Evolutionary conservation across 2,113 vertebrate species (phyloP).

Genomic region (Ciconia maguari): DNA sequence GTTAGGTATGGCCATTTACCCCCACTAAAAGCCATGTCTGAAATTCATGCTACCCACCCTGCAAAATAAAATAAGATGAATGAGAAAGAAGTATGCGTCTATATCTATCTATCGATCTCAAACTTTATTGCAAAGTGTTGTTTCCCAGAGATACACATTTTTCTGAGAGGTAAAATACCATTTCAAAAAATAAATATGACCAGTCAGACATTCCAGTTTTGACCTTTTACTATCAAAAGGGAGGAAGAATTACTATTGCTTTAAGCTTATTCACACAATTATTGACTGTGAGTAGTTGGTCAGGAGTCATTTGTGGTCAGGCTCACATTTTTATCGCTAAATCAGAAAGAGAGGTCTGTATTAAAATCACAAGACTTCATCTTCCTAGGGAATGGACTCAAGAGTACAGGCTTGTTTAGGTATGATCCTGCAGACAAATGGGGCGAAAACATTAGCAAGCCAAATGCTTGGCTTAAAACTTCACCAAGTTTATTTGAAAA

Average conservation of each 20-base stretch:
- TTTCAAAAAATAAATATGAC: neutral
- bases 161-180: neutral
- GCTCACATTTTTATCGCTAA: neutral
- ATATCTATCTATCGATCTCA: neutral
- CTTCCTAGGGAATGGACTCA: neutral
- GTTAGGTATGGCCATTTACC: neutral
- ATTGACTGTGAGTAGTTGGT: neutral
- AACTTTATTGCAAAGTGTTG: neutral
- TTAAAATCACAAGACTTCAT: neutral
- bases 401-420: neutral
- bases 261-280: neutral
- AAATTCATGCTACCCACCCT: neutral
- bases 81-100: neutral
- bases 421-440: neutral
- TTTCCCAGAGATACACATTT: neutral
- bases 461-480: neutral
- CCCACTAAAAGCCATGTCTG: neutral
- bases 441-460: neutral
- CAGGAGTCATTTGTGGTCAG: neutral
- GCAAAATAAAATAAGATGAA: neutral
- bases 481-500: neutral
- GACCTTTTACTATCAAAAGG: neutral
- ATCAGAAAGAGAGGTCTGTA: neutral
- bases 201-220: neutral
- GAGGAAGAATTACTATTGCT: neutral